Evolutionary conservation across 2,797 vertebrate genomes (phyloP).

Genomic region (Acrossocheilus fasciatus): DNA sequence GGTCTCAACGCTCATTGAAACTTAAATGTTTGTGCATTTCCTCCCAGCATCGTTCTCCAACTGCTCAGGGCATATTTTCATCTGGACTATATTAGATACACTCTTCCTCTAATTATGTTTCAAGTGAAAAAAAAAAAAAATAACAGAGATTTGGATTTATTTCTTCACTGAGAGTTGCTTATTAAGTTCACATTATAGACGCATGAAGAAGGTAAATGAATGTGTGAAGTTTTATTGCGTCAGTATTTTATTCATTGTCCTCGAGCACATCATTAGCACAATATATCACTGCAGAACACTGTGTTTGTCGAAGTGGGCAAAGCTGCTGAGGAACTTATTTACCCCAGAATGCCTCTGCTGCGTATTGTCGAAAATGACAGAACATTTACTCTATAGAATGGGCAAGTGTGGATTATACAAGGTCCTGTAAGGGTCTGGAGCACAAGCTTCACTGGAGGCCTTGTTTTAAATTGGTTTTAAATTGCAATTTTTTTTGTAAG

Average conservation of each 20-base stretch:
- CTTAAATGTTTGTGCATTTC: constrained; percentile 56
- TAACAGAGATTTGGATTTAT: constrained; percentile 25
- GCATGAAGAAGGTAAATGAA: constrained; percentile 37
- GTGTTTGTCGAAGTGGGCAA: constrained; percentile 25
- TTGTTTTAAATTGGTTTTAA: neutral
- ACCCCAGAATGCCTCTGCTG: constrained; percentile 1
- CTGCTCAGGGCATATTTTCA: constrained; percentile 4
- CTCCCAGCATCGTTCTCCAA: constrained; percentile 6
- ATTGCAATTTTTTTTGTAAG: neutral
- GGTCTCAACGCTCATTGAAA: constrained; percentile 43
- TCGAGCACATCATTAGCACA: constrained; percentile 41
- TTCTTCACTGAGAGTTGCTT: constrained; percentile 33
- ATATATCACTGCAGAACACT: constrained; percentile 31
- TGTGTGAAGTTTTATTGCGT: constrained; percentile 49
- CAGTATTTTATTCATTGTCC: constrained; percentile 41
- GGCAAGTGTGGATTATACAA: neutral
- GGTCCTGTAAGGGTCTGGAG: neutral
- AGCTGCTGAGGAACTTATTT: constrained; percentile 36
- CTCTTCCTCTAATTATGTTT: constrained; percentile 46
- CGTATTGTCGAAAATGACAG: constrained; percentile 6
- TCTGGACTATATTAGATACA: constrained; percentile 30
- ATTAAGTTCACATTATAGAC: constrained; percentile 49
- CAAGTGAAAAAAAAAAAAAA: neutral
- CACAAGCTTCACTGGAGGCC: neutral
- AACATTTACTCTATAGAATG: neutral